These are phyloP conservation scores for Apantesis nais DNA, from an alignment of 2,888 invertebrate species.

Conservation along the genomic window DNA sequence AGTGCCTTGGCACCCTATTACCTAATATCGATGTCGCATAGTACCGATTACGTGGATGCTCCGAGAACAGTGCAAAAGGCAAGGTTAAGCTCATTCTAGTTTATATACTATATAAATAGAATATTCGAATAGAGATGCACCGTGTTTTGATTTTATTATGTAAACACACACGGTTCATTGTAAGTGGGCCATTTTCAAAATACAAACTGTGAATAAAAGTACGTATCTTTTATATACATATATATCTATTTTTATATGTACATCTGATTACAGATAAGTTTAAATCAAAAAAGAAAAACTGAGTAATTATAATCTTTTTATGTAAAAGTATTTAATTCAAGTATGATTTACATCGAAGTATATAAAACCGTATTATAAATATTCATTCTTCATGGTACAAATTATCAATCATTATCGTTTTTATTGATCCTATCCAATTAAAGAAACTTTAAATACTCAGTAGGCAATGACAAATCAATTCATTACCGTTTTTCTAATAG, in stretches of 20 bases:
- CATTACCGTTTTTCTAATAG: background rate
- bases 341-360: background rate
- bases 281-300: background rate
- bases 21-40: constrained; percentile 47
- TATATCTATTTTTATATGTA: too few relatives aligned
- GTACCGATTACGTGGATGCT: constrained; percentile 42
- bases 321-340: background rate
- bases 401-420: constrained; percentile 21
- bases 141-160: background rate
- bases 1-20: too few relatives aligned
- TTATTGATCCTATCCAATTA: background rate
- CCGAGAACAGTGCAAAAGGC: constrained; percentile 30
- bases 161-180: too few relatives aligned
- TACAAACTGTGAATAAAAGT: too few relatives aligned
- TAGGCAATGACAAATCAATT: background rate
- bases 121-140: background rate
- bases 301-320: background rate
- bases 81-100: constrained; percentile 33
- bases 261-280: background rate
- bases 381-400: constrained; percentile 17
- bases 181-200: too few relatives aligned
- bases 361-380: background rate
- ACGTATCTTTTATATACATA: too few relatives aligned
- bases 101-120: constrained; percentile 4
- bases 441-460: background rate